Conservation (phyloP, 2,113 vertebrate genomes). For the Engraulis encrasicolus region DNA sequence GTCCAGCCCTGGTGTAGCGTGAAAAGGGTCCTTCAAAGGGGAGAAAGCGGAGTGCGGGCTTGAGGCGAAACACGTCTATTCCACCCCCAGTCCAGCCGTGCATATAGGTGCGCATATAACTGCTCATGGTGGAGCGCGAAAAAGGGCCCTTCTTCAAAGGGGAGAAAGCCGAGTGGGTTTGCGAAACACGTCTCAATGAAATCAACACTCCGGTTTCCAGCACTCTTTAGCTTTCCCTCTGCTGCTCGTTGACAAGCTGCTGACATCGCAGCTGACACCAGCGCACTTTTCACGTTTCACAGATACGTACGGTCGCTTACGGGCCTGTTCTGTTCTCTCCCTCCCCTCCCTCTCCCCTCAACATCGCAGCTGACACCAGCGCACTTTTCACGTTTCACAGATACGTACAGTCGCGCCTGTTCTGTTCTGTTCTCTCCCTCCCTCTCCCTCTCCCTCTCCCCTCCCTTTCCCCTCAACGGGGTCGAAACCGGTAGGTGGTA, state of each 20-base stretch:
- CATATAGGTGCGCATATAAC: neutral
- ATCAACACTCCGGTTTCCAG: conserved; percentile 14
- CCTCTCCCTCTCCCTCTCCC: no score
- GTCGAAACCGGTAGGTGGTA: conserved; percentile 44
- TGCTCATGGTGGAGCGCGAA: neutral
- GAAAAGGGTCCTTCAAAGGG: no score
- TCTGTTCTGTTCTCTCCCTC: no score
- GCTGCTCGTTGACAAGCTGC: conserved; percentile 6
- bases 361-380: conserved; percentile 25
- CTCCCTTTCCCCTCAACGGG: conserved; percentile 37
- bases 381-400: conserved; percentile 32
- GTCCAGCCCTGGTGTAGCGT: no score
- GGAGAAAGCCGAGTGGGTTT: neutral
- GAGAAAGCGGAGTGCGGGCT: no score
- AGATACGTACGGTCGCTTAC: no score
- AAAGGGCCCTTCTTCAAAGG: neutral
- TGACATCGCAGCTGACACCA: conserved; percentile 33
- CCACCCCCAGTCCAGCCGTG: no score
- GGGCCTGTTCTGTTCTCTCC: no score
- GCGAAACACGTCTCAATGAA: conserved; percentile 1
- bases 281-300: conserved; percentile 27
- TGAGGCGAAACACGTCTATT: no score
- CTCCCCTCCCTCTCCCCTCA: no score
- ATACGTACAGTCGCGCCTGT: conserved; percentile 27
- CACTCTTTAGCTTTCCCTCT: conserved; percentile 26